These are phyloP conservation scores for Sphaeridia pumilis DNA, from an alignment of 2,888 invertebrate genomes.

Conservation along the genomic window DNA sequence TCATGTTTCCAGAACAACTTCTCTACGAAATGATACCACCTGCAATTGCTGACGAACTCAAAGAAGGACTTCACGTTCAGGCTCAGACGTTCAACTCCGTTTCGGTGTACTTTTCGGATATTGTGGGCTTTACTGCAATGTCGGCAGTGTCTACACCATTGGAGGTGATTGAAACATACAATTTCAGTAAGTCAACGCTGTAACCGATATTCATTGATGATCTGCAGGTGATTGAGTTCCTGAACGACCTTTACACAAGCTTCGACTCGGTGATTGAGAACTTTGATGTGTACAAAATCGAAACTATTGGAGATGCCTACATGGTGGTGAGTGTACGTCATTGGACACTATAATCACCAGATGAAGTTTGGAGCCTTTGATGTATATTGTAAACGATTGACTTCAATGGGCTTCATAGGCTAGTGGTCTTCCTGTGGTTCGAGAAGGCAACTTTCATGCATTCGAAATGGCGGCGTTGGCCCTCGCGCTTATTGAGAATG, in stretches of 20 bases:
- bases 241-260: slow-evolving; percentile 77
- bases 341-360: too few species aligned
- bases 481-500: slow-evolving; percentile 68
- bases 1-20: slow-evolving; percentile 57
- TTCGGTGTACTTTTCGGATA: slow-evolving; percentile 73
- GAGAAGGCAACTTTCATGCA: slow-evolving; percentile 74
- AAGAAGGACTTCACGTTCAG: slow-evolving; percentile 67
- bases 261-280: slow-evolving; percentile 78
- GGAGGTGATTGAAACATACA: slow-evolving; percentile 47
- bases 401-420: slow-evolving; percentile 46
- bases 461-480: slow-evolving; percentile 92
- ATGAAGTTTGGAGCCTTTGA: too few species aligned
- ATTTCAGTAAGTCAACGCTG: not conserved
- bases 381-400: too few species aligned
- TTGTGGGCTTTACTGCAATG: slow-evolving; percentile 59
- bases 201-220: too few species aligned
- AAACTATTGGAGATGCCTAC: slow-evolving; percentile 55
- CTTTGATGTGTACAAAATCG: slow-evolving; percentile 72
- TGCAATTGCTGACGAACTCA: slow-evolving; percentile 82
- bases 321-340: slow-evolving; percentile 58
- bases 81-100: slow-evolving; percentile 72
- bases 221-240: slow-evolving; percentile 73
- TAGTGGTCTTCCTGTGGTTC: slow-evolving; percentile 66
- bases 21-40: slow-evolving; percentile 73
- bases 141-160: slow-evolving; percentile 68